Conservation (phyloP, 2,797 vertebrate genomes). For the Threskiornis aethiopicus region DNA sequence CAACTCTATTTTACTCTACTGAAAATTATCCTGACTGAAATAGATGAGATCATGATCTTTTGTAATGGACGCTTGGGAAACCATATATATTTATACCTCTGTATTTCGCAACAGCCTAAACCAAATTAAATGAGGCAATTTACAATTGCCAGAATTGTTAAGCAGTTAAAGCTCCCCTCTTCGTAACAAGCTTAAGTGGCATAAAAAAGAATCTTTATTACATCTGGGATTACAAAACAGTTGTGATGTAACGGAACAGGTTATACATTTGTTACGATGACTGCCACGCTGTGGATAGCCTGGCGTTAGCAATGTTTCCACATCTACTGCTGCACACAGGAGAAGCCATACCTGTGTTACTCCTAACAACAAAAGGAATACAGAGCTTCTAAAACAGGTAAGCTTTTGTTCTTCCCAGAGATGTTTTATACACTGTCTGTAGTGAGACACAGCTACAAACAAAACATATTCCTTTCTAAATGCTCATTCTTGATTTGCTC, state of each 20-base stretch:
- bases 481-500: not conserved
- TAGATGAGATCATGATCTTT: not conserved
- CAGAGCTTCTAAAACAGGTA: not conserved
- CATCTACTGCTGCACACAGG: not conserved
- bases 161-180: not conserved
- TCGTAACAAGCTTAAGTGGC: not conserved
- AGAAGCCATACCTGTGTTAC: not conserved
- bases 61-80: not conserved
- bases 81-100: not conserved
- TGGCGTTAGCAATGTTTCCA: not conserved
- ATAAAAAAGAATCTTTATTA: not conserved
- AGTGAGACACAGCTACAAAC: not conserved
- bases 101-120: not conserved
- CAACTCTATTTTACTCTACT: not conserved
- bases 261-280: not conserved
- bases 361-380: not conserved
- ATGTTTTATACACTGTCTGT: not conserved
- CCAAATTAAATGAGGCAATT: not conserved
- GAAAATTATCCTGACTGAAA: not conserved
- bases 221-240: not conserved
- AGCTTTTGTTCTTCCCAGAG: not conserved
- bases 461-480: not conserved
- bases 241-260: not conserved
- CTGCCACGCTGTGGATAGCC: not conserved
- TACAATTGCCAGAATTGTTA: not conserved